phyloP scores from a whole-genome alignment of 2,113 vertebrate species.

The Aspidoscelis tigris region DNA sequence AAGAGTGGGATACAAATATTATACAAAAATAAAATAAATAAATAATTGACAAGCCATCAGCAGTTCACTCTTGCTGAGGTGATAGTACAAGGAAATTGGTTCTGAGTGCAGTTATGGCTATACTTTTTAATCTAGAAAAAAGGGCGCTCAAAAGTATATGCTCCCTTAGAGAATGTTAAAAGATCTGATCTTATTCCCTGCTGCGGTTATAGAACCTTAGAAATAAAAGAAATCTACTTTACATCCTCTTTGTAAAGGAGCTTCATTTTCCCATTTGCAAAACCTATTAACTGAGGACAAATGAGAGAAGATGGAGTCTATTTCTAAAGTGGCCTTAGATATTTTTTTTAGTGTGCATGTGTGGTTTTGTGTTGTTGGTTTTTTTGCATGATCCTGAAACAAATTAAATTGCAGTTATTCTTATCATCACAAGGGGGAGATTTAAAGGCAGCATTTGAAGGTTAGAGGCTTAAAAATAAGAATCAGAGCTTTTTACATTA shows the following conservation, averaged over 20 bases:
- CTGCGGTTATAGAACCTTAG: background rate
- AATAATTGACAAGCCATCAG: too few relatives aligned
- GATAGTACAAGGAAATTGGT: too few relatives aligned
- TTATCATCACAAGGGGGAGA: background rate
- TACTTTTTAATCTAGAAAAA: too few relatives aligned
- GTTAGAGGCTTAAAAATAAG: background rate
- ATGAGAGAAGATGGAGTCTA: background rate
- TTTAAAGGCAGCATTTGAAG: background rate
- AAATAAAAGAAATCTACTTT: background rate
- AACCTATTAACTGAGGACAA: background rate
- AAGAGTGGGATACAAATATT: too few relatives aligned
- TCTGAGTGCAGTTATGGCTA: too few relatives aligned
- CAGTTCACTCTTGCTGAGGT: too few relatives aligned
- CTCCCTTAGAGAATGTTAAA: too few relatives aligned
- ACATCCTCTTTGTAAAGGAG: background rate
- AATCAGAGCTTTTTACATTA: conserved; percentile 30
- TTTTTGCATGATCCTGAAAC: background rate
- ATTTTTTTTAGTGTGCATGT: too few relatives aligned
- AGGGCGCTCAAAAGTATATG: too few relatives aligned
- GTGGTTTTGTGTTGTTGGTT: background rate
- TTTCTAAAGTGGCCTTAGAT: background rate
- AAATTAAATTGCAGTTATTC: background rate
- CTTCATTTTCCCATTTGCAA: background rate
- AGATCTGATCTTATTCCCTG: too few relatives aligned
- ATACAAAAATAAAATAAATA: too few relatives aligned